Base-by-base conservation (phyloP, 53 echinoderm and acorn worm genomes). In the Arbacia lixula region DNA sequence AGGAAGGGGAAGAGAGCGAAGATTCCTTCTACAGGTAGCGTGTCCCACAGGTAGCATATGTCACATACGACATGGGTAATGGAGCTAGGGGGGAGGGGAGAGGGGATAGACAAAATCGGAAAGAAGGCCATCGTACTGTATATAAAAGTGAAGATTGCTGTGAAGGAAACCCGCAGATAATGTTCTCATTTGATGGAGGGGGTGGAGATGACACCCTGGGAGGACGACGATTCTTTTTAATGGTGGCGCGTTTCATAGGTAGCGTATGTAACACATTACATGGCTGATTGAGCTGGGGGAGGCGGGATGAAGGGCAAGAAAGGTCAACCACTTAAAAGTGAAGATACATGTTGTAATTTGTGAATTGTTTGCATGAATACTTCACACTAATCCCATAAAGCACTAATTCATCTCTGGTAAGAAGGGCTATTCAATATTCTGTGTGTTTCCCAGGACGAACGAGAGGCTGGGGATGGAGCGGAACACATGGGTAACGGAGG, bases 21-120 rank as follows among this genome's bases (percentile, higher is more conserved):
- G 92, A 89, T 12, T 58, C 84, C 51, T 93, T 93, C 83, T 93
- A 81, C 52, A 90, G 61, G 78, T 69, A 90, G 55, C 62, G 85
- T 34, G 93, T 93, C 3, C 93, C 93, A 3, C 43, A 81, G 82
- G 82, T 81, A 81, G 1, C 4, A n/a, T 24, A 31, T 37, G 21
- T n/a, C n/a, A n/a, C n/a, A n/a, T 90, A 90, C 3, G 46, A 64
- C 43, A 81, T 63, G 31, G 33, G 19, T 19, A 28, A 9, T 19
- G 31, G 31, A 8, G 31, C 30, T 4, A n/a, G n/a, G n/a, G 17
- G 36, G 5, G 84, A 61, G 21, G 85, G 55, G 32, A 74, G 22
- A 46, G 49, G 30, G 24, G 34, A 36, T 37, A 5, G 5, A 5
- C 10, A 20, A 5, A n/a, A n/a, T n/a, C n/a, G n/a, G n/a, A n/a